Percentiles rank a stretch among this genome's conserved stretches.
These are phyloP conservation scores for Scaptomyza flava DNA, from an alignment of 2,888 invertebrate species.

Conservation along the genomic window DNA sequence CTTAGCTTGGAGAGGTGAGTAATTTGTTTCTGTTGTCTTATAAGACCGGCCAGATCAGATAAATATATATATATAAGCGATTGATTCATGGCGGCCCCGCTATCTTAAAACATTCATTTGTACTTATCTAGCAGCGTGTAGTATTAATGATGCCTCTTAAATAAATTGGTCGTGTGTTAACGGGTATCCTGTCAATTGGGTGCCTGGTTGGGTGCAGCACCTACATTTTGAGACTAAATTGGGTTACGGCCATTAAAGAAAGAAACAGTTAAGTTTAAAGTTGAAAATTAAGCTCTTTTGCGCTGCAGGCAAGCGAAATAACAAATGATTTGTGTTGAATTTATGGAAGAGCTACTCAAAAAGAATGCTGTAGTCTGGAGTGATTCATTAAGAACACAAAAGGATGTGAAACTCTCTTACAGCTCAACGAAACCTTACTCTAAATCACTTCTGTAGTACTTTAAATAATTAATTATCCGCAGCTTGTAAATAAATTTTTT, in stretches of 20 bases:
- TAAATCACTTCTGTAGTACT: neutral
- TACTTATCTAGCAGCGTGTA: constrained; percentile 34
- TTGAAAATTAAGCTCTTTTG: constrained; percentile 6
- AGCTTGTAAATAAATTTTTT: neutral
- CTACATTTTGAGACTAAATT: constrained; percentile 3
- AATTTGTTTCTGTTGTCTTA: constrained; percentile 28
- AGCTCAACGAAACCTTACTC: no score
- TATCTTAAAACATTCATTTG: constrained; percentile 40
- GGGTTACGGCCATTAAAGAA: constrained; percentile 29
- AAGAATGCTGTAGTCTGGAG: no score
- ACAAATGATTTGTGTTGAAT: neutral
- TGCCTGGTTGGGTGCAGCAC: constrained; percentile 10
- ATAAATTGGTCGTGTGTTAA: constrained; percentile 40
- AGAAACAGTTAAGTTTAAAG: constrained; percentile 31
- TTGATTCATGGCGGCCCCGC: constrained; percentile 47
- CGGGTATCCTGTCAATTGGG: constrained; percentile 17
- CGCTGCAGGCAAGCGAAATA: neutral
- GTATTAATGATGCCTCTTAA: constrained; percentile 54
- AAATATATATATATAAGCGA: constrained; percentile 15
- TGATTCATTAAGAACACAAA: neutral
- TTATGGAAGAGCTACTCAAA: neutral
- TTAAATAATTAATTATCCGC: constrained; percentile 1
- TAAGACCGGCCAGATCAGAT: constrained; percentile 38
- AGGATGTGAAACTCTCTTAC: neutral
- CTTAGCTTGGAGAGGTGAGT: constrained; percentile 14